Evolutionary conservation across 1,140 invertebrate species (phyloP), one percentile per base, ranked within the genome.

Genomic region (Oedothorax gibbosus): DNA sequence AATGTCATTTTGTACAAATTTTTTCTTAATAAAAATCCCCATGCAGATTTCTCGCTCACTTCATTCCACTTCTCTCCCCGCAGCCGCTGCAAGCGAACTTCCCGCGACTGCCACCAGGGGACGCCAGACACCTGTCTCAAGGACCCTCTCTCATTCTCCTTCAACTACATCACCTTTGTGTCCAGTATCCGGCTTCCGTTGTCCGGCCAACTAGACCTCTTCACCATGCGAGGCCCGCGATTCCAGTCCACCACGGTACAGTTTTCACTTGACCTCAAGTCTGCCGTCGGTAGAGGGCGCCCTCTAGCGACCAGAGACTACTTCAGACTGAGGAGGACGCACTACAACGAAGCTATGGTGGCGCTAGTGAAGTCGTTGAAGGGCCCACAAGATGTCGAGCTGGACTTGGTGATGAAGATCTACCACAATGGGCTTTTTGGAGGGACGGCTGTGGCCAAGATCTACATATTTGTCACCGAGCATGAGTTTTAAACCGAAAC

Each of bases 121-220:
- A 95, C 97, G 87, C 89, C 91, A 54, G 91, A 92, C 78, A 5
- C 35, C 35, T 98, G 96, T 87, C 91, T 94, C 11, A 93, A 92
- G 9, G 92, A 93, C 87, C 96, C 97, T 0, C 93, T 95, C 18
- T 94, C 95, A 73, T 95, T 95, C 88, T 96, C 96, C 7, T 97
- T 94, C 91, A 97, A 97, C 90, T 98, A 95, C 89, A 94, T 98
- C 85, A 96, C 95, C 0, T 94, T 98, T 87, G 94, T 95, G 0
- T 95, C 95, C 72, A 95, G 96, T 89, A 90, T 97, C 18, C 93
- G 93, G 49, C 92, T 98, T 9, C 93, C 95, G 0, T 88, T 91
- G 2, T 90, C 89, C 85, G 94, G 93, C 7, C 91, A 92, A 86
- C 90, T 95, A 62, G 94, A 96, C 76, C 90, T 99, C 2, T 98